Evolutionary conservation across 2,888 invertebrate species (phyloP), one percentile per base, ranked within the genome.

Genomic region (Eupithecia exiguata): DNA sequence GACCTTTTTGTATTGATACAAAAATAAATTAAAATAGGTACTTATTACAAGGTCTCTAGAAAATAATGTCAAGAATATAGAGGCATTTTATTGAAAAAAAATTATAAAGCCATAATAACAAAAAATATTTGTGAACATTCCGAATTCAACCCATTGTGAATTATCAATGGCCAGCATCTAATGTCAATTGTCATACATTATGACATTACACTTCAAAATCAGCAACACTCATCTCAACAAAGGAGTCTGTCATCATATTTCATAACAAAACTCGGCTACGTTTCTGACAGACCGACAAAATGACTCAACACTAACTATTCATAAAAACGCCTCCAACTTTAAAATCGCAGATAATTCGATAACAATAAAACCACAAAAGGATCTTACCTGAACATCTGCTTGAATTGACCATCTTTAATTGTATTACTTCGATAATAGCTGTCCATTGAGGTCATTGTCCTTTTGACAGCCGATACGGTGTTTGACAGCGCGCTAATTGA

Each of bases 401-500:
- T n/a, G 62, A 43, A 75, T 76, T 84, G 87, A 85, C 86, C 84
- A 81, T 84, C 83, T 82, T 72, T 87, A 84, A 87, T 87, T 84
- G 84, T 86, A 80, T 84, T 83, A 73, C 69, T 62, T 71, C 66
- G 65, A 74, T 71, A 84, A 78, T 76, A 70, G 77, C 78, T 68
- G 61, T 73, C 79, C 78, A 80, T 81, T 77, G 74, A 74, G 77
- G 80, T 76, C 83, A 84, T 84, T 84, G 85, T 85, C 80, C 81
- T 74, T 72, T 78, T 80, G 82, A 80, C 82, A 80, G 78, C 76
- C 69, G 67, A 74, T 71, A 75, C 71, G 67, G 79, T 82, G 82
- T 38, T 30, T 86, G 88, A 88, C 89, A 88, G 86, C 84, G 80
- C 85, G 65, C 79, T 89, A 87, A 89, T 85, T 87, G 89, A 88